phyloP scores from a whole-genome alignment of 2,888 invertebrate genomes.

The Mimas tiliae region DNA sequence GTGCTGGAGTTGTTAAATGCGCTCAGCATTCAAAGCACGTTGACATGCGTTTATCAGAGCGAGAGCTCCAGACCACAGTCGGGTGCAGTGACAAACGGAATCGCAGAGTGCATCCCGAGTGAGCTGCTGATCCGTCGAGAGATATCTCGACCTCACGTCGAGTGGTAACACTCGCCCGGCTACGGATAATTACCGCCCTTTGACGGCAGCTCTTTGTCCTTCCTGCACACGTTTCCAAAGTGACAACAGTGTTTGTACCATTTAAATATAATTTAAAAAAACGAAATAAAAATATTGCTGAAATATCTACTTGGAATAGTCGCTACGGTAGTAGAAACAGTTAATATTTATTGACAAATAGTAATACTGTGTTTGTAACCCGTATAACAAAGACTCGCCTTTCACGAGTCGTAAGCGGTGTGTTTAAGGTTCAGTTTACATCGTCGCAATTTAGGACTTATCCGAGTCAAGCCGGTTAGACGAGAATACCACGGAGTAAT shows the following conservation, averaged over 20 bases:
- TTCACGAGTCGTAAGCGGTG: slow-evolving; percentile 49
- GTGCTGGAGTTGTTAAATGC: slow-evolving; percentile 63
- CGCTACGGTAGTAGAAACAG: slow-evolving; percentile 38
- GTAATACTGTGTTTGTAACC: slow-evolving; percentile 45
- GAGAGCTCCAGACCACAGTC: slow-evolving; percentile 73
- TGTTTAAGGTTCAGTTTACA: slow-evolving; percentile 65
- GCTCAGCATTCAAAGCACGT: slow-evolving; percentile 73
- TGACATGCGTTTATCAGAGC: slow-evolving; percentile 81
- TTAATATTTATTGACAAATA: slow-evolving; percentile 46
- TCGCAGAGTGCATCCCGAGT: slow-evolving; percentile 81
- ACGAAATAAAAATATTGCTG: background rate
- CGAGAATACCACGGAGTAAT: slow-evolving; percentile 72
- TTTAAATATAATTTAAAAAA: slow-evolving; percentile 1
- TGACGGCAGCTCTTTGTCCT: slow-evolving; percentile 72
- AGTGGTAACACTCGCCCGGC: slow-evolving; percentile 78
- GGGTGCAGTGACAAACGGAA: slow-evolving; percentile 81
- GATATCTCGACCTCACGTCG: slow-evolving; percentile 80
- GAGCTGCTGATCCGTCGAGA: slow-evolving; percentile 80
- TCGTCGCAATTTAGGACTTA: slow-evolving; percentile 60
- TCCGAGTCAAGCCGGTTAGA: slow-evolving; percentile 72
- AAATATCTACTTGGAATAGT: slow-evolving; percentile 36
- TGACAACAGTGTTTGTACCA: slow-evolving; percentile 58
- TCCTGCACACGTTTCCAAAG: slow-evolving; percentile 59
- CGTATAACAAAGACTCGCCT: background rate
- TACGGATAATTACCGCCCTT: slow-evolving; percentile 79